Conservation (phyloP, 1,140 invertebrate genomes). For the Phthorimaea operculella region DNA sequence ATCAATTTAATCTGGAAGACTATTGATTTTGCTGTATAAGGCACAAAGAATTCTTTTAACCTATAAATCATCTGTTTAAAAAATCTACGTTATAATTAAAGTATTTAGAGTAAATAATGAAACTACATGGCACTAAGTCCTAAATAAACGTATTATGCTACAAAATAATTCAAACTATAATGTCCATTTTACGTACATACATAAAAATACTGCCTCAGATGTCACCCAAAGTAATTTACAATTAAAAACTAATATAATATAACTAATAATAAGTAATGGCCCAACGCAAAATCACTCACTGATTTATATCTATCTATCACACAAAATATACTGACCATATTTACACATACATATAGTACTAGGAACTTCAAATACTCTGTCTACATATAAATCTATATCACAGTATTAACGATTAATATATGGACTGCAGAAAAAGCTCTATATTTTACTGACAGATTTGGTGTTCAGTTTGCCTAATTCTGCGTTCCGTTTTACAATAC, state of each 20-base stretch:
- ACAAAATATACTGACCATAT: constrained; percentile 42
- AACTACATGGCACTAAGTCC: constrained; percentile 36
- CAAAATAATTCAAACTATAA: constrained; percentile 16
- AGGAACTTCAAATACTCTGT: constrained; percentile 50
- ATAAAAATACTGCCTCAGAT: constrained; percentile 63
- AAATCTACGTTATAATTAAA: neutral
- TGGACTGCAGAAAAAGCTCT: constrained; percentile 18
- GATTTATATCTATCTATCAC: constrained; percentile 21
- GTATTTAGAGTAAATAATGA: constrained; percentile 6
- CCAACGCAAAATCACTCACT: constrained; percentile 6
- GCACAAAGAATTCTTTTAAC: constrained; percentile 40
- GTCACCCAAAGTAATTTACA: constrained; percentile 55
- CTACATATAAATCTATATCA: constrained; percentile 43
- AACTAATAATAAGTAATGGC: neutral
- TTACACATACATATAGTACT: constrained; percentile 16
- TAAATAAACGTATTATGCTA: constrained; percentile 21
- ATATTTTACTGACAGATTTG: too few relatives aligned
- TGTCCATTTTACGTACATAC: constrained; percentile 20
- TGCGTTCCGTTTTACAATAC: constrained; percentile 7
- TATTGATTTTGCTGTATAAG: constrained; percentile 60
- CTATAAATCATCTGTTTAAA: neutral
- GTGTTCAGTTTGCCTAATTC: too few relatives aligned
- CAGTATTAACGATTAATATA: constrained; percentile 33
- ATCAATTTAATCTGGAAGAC: constrained; percentile 38
- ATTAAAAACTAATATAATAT: constrained; percentile 10